These are phyloP conservation scores for Magallana nippona DNA, from an alignment of 2,888 invertebrate genomes.

Conservation along the genomic window DNA sequence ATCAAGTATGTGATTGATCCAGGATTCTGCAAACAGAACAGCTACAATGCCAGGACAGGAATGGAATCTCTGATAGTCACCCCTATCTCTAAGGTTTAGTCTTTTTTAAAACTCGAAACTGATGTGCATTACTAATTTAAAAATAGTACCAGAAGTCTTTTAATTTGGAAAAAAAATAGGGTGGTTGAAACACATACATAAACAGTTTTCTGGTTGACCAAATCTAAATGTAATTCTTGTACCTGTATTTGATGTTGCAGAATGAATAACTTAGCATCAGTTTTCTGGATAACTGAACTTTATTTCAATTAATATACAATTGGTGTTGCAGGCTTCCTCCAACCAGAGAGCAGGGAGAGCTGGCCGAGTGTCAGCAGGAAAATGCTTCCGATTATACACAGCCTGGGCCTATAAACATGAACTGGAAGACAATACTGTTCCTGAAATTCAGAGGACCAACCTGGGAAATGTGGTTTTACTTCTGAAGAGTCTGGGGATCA, in stretches of 20 bases:
- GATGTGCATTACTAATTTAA: not conserved
- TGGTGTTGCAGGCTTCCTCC: conserved; percentile 85
- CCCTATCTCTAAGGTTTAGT: conserved; percentile 92
- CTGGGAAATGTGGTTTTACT: conserved; percentile 97
- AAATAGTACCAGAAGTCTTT: too few species aligned
- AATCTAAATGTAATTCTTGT: too few species aligned
- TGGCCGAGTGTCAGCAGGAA: conserved; percentile 94
- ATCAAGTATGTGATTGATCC: conserved; percentile 99
- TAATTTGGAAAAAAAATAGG: too few species aligned
- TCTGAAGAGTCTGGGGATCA: conserved; percentile 97
- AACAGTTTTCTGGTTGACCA: too few species aligned
- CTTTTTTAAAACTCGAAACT: not conserved
- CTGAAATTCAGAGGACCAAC: conserved; percentile 99
- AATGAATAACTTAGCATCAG: too few species aligned
- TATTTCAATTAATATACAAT: not conserved
- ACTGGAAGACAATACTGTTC: conserved; percentile 97
- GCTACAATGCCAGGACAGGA: conserved; percentile 97
- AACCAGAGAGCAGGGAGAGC: conserved; percentile 98
- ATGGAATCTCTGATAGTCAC: conserved; percentile 99
- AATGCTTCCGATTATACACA: conserved; percentile 98
- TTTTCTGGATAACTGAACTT: too few species aligned
- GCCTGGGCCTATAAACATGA: conserved; percentile 99
- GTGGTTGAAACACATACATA: too few species aligned
- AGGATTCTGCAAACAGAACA: conserved; percentile 99
- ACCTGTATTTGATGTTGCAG: too few species aligned